Evolutionary conservation across 2,888 invertebrate species (phyloP).

Genomic region (Agrochola litura): DNA sequence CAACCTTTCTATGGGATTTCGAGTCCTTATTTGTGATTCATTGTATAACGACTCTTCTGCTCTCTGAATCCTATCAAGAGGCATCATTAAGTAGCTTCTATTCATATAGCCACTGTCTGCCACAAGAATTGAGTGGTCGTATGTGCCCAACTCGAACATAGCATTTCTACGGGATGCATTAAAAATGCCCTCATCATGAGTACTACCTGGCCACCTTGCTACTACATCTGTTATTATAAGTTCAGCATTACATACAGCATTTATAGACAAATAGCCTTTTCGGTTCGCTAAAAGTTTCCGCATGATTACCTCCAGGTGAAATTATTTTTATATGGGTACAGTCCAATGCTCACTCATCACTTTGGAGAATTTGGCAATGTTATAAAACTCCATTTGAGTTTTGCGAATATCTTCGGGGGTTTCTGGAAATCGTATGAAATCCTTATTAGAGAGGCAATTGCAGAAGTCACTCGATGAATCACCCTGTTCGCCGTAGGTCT

Average conservation of each 20-base stretch:
- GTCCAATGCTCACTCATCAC: not conserved
- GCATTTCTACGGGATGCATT: no score
- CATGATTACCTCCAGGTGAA: not conserved
- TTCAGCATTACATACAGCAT: not conserved
- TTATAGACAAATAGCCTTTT: no score
- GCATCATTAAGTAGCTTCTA: not conserved
- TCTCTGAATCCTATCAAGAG: not conserved
- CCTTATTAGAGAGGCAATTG: not conserved
- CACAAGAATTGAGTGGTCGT: no score
- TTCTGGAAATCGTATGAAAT: not conserved
- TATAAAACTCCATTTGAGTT: not conserved
- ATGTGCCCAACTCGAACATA: no score
- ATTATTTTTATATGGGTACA: not conserved
- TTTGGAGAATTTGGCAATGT: not conserved
- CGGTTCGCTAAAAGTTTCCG: not conserved
- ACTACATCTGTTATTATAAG: not conserved
- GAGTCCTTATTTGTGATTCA: no score
- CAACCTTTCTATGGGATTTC: no score
- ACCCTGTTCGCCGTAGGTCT: not conserved
- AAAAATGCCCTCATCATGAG: not conserved
- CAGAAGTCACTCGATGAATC: not conserved
- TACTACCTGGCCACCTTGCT: slow-evolving; percentile 1
- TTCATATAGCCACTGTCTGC: not conserved
- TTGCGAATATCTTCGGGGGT: not conserved
- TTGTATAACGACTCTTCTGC: no score